phyloP scores from a whole-genome alignment of 2,113 vertebrate species.

The Cryptotis parvus region DNA sequence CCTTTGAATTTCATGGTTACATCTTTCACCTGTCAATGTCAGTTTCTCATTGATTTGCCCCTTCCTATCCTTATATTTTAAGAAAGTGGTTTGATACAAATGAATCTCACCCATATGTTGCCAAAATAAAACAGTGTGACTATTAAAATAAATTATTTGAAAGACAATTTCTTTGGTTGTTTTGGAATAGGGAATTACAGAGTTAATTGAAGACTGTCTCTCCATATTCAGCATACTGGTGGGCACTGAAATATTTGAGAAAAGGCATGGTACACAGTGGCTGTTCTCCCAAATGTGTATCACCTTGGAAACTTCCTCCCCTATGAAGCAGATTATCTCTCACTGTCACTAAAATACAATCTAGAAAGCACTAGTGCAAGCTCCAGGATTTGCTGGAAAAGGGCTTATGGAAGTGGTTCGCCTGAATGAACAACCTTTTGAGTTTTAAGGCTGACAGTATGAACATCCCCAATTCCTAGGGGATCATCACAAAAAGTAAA shows the following conservation, averaged over 20 bases:
- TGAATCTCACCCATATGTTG: neutral
- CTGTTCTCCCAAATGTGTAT: neutral
- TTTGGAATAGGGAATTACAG: neutral
- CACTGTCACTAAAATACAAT: neutral
- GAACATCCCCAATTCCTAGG: neutral
- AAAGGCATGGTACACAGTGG: neutral
- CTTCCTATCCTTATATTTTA: neutral
- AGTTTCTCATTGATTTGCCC: neutral
- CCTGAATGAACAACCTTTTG: neutral
- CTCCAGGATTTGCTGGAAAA: neutral
- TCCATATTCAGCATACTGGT: neutral
- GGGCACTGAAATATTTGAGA: neutral
- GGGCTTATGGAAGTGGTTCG: neutral
- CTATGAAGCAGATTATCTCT: neutral
- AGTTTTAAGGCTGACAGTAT: neutral
- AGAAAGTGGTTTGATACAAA: neutral
- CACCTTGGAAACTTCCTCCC: neutral
- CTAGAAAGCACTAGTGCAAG: neutral
- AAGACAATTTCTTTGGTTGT: neutral
- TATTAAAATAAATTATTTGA: neutral
- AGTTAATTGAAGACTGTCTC: neutral
- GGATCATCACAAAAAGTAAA: neutral
- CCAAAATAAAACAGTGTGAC: too few species aligned
- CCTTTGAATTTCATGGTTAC: neutral
- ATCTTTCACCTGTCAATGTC: neutral